Base-by-base conservation (phyloP, 92 coral and sea anemone genomes). In the Parazoanthus atlanticus region DNA sequence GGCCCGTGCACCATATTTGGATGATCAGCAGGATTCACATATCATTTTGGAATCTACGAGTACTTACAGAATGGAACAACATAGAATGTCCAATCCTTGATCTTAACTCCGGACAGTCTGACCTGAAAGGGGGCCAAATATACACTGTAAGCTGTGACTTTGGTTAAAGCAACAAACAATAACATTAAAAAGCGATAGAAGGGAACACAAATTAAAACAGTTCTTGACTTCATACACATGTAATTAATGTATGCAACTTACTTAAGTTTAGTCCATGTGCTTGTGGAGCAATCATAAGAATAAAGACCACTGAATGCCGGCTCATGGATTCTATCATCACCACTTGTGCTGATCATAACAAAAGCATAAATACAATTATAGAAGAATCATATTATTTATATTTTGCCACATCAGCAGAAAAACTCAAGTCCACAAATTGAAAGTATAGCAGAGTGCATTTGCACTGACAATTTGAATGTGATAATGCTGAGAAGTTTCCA, bases 71-170 rank as follows among this genome's bases (percentile, higher is more conserved):
- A 67, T 96, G 96, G 81, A 96, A 95, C 43, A 96, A 90, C 99
- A 96, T 96, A 40, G 99, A 96, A 80, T 96, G 99, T 11, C 98
- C 99, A 64, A 95, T 96, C 80, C 99, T 93, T 89, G 99, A 96
- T 17, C 92, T 89, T 28, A 96, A 82, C 70, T 93, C 99, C 30
- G 97, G 86, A n/a, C 97, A 90, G 77, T 96, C 99, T 64, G 90
- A 93, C 67, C 99, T 96, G 75, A 3, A 64, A 64, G 38, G 26
- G 8, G 49, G 19, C 10, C 40, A 17, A 61, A 25, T 38, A 33
- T 3, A 40, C 76, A 28, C 76, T 10, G 38, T 72, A 72, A 26
- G 19, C 40, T 8, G 52, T 46, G 52, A 10, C 52, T 46, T 46
- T 1, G 19, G 58, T 15, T 52, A 15, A 52, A 52, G 58, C 38